Evolutionary conservation across 2,888 invertebrate species (phyloP).

Genomic region (Andrena praecox): DNA sequence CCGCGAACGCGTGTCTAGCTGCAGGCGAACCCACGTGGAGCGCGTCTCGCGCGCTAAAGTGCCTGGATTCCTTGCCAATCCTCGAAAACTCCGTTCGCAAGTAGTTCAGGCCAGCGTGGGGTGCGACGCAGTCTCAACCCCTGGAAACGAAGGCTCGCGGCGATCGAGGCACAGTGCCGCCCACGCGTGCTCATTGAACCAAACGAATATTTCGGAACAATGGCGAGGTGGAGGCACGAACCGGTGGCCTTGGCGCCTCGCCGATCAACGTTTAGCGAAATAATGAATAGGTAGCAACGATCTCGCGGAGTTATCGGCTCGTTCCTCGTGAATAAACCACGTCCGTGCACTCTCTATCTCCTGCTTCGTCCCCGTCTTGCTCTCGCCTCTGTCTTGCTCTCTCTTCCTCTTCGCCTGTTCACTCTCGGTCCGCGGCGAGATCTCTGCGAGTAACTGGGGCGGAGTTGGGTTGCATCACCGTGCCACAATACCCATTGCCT

Average conservation of each 20-base stretch:
- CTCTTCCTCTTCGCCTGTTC: slow-evolving; percentile 41
- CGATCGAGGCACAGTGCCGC: slow-evolving; percentile 14
- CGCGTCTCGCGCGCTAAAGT: background rate
- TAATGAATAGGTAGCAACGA: slow-evolving; percentile 76
- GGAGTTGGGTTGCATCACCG: slow-evolving; percentile 76
- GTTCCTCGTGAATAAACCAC: slow-evolving; percentile 67
- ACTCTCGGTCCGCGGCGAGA: slow-evolving; percentile 58
- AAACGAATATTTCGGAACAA: slow-evolving; percentile 72
- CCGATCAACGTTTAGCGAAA: slow-evolving; percentile 74
- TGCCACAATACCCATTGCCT: slow-evolving; percentile 65
- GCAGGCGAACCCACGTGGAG: too few relatives aligned
- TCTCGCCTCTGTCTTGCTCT: slow-evolving; percentile 27
- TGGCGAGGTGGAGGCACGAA: slow-evolving; percentile 48
- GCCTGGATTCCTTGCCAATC: background rate
- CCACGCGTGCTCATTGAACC: slow-evolving; percentile 60
- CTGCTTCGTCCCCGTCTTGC: slow-evolving; percentile 35
- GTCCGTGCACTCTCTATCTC: slow-evolving; percentile 49
- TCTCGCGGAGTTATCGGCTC: slow-evolving; percentile 71
- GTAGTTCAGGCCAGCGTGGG: background rate
- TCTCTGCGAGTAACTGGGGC: slow-evolving; percentile 78
- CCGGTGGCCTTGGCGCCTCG: slow-evolving; percentile 70
- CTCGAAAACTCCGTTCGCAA: background rate
- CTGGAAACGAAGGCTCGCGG: background rate
- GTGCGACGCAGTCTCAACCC: background rate
- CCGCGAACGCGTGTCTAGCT: background rate